Percentiles rank a stretch among this genome's conserved stretches.
These are phyloP conservation scores for Rhizoglyphus robini DNA, from an alignment of 1,140 invertebrate genomes.

Conservation along the genomic window DNA sequence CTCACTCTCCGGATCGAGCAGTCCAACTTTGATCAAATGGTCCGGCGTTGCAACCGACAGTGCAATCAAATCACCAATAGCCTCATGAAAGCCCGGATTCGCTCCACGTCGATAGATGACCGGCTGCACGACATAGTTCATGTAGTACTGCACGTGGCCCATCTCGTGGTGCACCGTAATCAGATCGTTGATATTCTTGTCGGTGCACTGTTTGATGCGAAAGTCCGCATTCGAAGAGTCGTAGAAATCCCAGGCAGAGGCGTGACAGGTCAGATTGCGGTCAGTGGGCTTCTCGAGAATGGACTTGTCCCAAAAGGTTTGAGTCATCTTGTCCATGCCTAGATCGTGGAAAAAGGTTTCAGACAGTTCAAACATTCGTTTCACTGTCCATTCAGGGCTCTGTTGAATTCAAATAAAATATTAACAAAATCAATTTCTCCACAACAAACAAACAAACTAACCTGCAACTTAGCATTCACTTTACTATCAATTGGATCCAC, in stretches of 20 bases:
- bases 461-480: slow-evolving; percentile 47
- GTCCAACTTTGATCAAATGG: slow-evolving; percentile 59
- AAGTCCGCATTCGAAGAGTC: slow-evolving; percentile 39
- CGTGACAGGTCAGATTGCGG: slow-evolving; percentile 58
- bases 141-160: slow-evolving; percentile 70
- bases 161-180: slow-evolving; percentile 70
- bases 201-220: slow-evolving; percentile 73
- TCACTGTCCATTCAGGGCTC: slow-evolving; percentile 58
- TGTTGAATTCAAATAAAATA: too few relatives aligned
- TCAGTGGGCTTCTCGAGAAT: slow-evolving; percentile 54
- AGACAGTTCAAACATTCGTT: slow-evolving; percentile 59
- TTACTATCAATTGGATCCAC: slow-evolving; percentile 54
- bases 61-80: slow-evolving; percentile 74
- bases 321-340: slow-evolving; percentile 63
- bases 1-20: slow-evolving; percentile 40
- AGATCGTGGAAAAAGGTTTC: slow-evolving; percentile 72
- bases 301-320: slow-evolving; percentile 64
- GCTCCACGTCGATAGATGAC: slow-evolving; percentile 57
- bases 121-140: slow-evolving; percentile 63
- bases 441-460: slow-evolving; percentile 30
- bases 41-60: slow-evolving; percentile 54
- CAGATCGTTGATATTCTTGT: slow-evolving; percentile 54
- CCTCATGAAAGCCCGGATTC: slow-evolving; percentile 86
- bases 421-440: neutral
- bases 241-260: slow-evolving; percentile 77